Evolutionary conservation across 2,888 invertebrate genomes (phyloP), one percentile per base, ranked within the genome.

Genomic region (Eupithecia subfuscata): DNA sequence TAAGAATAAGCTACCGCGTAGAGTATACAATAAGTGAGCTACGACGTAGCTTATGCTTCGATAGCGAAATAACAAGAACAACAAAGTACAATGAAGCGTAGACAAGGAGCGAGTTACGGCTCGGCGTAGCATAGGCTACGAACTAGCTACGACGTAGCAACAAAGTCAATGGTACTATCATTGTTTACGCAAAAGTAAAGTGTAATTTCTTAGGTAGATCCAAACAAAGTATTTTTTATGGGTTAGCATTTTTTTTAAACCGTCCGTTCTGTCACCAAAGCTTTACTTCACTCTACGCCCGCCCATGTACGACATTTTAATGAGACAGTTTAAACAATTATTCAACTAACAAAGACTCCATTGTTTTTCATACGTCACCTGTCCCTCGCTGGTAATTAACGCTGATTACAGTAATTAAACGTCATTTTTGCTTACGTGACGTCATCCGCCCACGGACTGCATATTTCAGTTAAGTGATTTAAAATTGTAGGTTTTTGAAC

Each of bases 271-370:
- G 63, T 63, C 16, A 34, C 7, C 37, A 69, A 77, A 75, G 69
- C 30, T 30, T 16, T 2, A 40, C 30, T 45, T 37, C 71, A 71
- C 40, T 79, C 80, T 79, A 56, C 52, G 80, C 73, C 74, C 73
- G 45, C 76, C 76, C 81, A 80, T 77, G 80, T 82, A 82, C 81
- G 83, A 80, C 81, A 75, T 79, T 83, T 83, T 87, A 89, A 88
- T 89, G 88, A 88, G 88, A 87, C 87, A 87, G 85, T 88, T 88
- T 85, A 88, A 89, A 88, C 88, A 90, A 88, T 89, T 88, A 88
- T 83, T 85, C 81, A 81, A 84, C 81, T 79, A 85, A 87, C 86
- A 88, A 87, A 88, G 86, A 83, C 81, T 84, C 82, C 85, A 90
- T 89, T 90, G 90, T 91, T 86, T 87, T 85, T 86, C 83, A 83